A percentile compares a stretch with the other conserved stretches of the same genome.
phyloP scores from a whole-genome alignment of 2,888 invertebrate species.

The Tachina lurida region DNA sequence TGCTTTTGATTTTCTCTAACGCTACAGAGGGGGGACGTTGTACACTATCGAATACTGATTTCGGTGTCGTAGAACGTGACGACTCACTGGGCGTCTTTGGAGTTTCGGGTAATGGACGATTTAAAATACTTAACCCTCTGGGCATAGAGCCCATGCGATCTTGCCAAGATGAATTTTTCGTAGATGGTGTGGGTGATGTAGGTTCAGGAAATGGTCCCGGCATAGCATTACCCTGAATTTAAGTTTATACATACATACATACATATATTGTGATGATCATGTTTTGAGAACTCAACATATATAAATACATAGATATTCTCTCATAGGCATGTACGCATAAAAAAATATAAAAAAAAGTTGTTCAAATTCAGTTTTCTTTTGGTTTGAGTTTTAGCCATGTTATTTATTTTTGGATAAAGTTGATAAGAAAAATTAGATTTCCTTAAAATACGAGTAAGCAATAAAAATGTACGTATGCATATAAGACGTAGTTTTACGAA shows the following conservation, averaged over 20 bases:
- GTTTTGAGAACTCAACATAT: slow-evolving; percentile 19
- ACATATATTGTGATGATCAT: slow-evolving; percentile 66
- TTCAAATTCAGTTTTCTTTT: slow-evolving; percentile 67
- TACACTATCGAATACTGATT: slow-evolving; percentile 82
- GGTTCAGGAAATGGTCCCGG: slow-evolving; percentile 72
- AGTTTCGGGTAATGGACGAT: slow-evolving; percentile 84
- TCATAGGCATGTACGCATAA: not conserved
- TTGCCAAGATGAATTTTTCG: slow-evolving; percentile 75
- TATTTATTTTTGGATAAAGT: slow-evolving; percentile 57
- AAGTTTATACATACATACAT: slow-evolving; percentile 52
- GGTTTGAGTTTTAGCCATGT: slow-evolving; percentile 54
- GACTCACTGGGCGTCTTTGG: slow-evolving; percentile 79
- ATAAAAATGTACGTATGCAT: not conserved
- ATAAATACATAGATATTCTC: slow-evolving; percentile 68
- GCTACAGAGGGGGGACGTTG: slow-evolving; percentile 82
- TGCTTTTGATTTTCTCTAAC: slow-evolving; percentile 82
- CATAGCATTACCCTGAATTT: slow-evolving; percentile 73
- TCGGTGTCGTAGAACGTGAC: slow-evolving; percentile 81
- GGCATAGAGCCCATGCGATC: slow-evolving; percentile 77
- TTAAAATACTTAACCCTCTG: slow-evolving; percentile 75
- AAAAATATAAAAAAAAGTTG: slow-evolving; percentile 18
- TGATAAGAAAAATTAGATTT: slow-evolving; percentile 3
- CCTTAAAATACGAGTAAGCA: not conserved
- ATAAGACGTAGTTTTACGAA: not conserved
- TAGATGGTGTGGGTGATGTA: slow-evolving; percentile 79